These are phyloP conservation scores for Pseudochromis fuscus DNA, from an alignment of 2,797 vertebrate genomes.

Conservation along the genomic window DNA sequence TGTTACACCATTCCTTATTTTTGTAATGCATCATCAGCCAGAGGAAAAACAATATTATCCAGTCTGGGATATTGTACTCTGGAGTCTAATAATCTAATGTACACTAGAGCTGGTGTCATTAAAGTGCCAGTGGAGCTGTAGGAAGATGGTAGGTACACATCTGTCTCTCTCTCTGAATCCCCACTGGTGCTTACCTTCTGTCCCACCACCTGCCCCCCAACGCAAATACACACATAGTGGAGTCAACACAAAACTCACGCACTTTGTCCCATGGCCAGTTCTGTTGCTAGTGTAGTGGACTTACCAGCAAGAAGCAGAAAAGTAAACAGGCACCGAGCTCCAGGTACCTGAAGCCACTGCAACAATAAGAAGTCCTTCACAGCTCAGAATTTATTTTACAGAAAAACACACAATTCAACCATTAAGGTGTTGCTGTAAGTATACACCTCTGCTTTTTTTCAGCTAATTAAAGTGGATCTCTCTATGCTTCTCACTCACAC, in stretches of 20 bases:
- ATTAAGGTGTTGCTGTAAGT: background rate
- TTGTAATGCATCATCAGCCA: constrained; percentile 88
- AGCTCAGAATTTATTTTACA: too few relatives aligned
- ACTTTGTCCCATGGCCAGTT: constrained; percentile 12
- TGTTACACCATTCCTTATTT: constrained; percentile 86
- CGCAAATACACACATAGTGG: constrained; percentile 17
- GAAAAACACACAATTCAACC: constrained; percentile 1
- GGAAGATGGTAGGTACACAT: constrained; percentile 75
- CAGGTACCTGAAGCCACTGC: constrained; percentile 61
- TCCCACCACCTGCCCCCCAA: constrained; percentile 38
- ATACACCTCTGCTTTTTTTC: constrained; percentile 14
- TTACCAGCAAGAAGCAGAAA: constrained; percentile 71
- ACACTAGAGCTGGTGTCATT: constrained; percentile 80
- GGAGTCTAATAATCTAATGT: constrained; percentile 87
- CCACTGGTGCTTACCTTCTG: constrained; percentile 45
- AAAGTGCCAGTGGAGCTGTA: constrained; percentile 80
- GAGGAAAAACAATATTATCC: constrained; percentile 86
- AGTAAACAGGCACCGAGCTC: constrained; percentile 41
- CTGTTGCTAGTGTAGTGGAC: constrained; percentile 50
- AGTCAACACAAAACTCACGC: constrained; percentile 19
- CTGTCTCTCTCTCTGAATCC: constrained; percentile 73
- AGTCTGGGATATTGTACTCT: constrained; percentile 84
- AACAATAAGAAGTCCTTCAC: constrained; percentile 66
- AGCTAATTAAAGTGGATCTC: constrained; percentile 11
- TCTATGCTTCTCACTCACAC: constrained; percentile 14